A percentile compares a stretch with the other conserved stretches of the same genome.
These are phyloP conservation scores for Chaetops frenatus DNA, from an alignment of 2,113 vertebrate species.

Conservation along the genomic window DNA sequence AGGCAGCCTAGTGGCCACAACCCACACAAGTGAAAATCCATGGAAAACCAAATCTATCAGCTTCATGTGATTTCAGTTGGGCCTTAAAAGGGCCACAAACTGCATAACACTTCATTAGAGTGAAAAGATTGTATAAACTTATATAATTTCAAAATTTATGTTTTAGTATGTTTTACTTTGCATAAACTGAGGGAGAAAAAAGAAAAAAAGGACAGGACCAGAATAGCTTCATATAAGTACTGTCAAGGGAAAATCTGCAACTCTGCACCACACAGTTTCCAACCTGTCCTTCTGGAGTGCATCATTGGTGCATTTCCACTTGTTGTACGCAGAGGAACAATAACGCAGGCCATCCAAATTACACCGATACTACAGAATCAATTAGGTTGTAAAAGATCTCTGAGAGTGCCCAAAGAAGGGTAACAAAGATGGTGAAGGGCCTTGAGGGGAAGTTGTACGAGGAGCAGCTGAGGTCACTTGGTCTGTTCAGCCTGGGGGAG, in stretches of 20 bases:
- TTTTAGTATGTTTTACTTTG: not conserved
- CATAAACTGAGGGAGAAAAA: not conserved
- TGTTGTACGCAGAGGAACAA: not conserved
- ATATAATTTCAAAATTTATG: not conserved
- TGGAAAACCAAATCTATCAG: not conserved
- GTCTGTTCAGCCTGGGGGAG: not conserved
- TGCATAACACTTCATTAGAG: not conserved
- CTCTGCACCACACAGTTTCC: not conserved
- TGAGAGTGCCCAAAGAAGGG: not conserved
- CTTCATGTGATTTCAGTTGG: not conserved
- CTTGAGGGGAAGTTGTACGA: not conserved
- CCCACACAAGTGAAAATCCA: not conserved
- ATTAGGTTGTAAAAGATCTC: not conserved
- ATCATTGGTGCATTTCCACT: accelerated
- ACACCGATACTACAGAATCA: not conserved
- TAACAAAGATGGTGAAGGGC: not conserved
- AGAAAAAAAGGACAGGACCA: not conserved
- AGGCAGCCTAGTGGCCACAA: not conserved
- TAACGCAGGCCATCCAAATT: not conserved
- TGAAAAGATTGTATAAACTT: not conserved
- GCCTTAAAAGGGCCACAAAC: not conserved
- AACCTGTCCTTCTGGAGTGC: not conserved
- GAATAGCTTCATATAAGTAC: not conserved
- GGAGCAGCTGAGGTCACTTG: not conserved
- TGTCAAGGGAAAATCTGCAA: not conserved